phyloP scores from a whole-genome alignment of 1,140 invertebrate species.

The Halictus rubicundus region DNA sequence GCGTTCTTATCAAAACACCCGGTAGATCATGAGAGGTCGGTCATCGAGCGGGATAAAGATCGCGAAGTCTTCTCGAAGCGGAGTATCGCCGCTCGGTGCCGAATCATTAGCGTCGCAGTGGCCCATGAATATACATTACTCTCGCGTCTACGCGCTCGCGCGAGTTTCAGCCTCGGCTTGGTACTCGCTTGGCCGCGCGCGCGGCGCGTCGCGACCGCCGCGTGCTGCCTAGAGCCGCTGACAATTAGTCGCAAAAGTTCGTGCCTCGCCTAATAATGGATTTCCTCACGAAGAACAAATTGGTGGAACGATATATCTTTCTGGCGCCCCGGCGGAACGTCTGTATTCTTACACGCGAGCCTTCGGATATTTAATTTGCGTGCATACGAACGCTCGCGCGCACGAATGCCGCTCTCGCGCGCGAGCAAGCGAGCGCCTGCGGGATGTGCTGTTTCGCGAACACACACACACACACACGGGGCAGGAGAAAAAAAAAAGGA shows the following conservation, averaged over 20 bases:
- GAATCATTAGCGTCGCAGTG: constrained; percentile 35
- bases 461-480: no score
- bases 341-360: constrained; percentile 73
- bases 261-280: constrained; percentile 76
- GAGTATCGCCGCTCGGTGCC: constrained; percentile 28
- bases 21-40: not conserved
- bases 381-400: constrained; percentile 53
- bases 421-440: not conserved
- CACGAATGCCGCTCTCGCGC: not conserved
- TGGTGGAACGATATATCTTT: constrained; percentile 76
- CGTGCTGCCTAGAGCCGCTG: constrained; percentile 43
- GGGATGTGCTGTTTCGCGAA: constrained; percentile 52
- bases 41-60: constrained; percentile 38
- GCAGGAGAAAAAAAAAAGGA: no score
- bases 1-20: constrained; percentile 7
- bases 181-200: not conserved
- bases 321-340: constrained; percentile 68
- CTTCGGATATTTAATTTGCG: constrained; percentile 74
- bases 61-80: constrained; percentile 18
- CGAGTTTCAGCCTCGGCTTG: not conserved
- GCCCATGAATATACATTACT: constrained; percentile 41
- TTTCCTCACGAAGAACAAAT: constrained; percentile 76
- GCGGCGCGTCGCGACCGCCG: not conserved
- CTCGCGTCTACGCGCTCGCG: constrained; percentile 21
- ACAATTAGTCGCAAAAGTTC: constrained; percentile 69